Conservation (phyloP, 1,140 invertebrate species). For the Papilio glaucus region DNA sequence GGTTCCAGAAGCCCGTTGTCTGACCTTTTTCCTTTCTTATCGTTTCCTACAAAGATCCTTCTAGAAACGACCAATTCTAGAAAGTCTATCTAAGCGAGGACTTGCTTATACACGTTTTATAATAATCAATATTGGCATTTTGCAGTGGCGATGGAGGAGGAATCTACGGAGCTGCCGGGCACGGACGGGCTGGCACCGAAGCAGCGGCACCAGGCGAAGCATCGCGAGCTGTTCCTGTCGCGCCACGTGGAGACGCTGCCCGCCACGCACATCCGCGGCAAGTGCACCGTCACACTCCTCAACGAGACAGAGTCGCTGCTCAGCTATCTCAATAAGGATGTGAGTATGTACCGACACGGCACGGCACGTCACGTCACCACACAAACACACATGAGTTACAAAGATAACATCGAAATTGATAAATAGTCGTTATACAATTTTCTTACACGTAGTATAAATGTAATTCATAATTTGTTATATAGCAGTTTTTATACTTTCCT, state of each 20-base stretch:
- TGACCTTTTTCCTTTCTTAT: too few species aligned
- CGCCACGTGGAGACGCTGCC: slow-evolving; percentile 98
- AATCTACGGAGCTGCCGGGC: slow-evolving; percentile 76
- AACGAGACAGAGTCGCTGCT: slow-evolving; percentile 98
- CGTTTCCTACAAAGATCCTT: too few species aligned
- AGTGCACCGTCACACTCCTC: slow-evolving; percentile 98
- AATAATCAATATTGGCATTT: slow-evolving; percentile 27
- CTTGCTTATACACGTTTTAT: neutral
- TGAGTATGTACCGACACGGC: slow-evolving; percentile 84
- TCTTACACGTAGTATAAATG: too few species aligned
- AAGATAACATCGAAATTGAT: neutral
- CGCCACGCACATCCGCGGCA: slow-evolving; percentile 99
- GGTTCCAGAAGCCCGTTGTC: too few species aligned
- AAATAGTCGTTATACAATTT: too few species aligned
- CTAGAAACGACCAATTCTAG: too few species aligned
- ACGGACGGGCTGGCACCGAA: slow-evolving; percentile 86
- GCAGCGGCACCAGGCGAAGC: slow-evolving; percentile 97
- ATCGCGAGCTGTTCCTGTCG: slow-evolving; percentile 98
- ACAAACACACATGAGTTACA: slow-evolving; percentile 1
- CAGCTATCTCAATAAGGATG: slow-evolving; percentile 98
- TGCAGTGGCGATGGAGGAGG: slow-evolving; percentile 80
- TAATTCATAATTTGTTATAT: too few species aligned
- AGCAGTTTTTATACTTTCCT: too few species aligned
- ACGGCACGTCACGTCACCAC: slow-evolving; percentile 26
- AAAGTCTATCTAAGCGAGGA: too few species aligned